phyloP scores from a whole-genome alignment of 2,888 invertebrate species.

The Hirtodrosophila cameraria region DNA sequence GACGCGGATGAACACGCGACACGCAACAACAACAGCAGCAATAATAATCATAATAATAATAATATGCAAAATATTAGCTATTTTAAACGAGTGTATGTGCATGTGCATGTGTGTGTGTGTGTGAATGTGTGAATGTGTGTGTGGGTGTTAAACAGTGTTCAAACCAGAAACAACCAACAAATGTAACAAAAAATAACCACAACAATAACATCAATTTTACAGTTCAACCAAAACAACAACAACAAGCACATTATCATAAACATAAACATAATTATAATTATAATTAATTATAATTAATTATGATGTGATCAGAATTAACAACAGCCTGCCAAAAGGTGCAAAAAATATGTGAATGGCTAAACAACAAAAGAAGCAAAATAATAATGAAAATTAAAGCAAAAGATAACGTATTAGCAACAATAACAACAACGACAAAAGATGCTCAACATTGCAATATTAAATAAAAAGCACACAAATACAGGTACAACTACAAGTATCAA shows the following conservation, averaged over 20 bases:
- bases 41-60: conserved; percentile 14
- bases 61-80: background rate
- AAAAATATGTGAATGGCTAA: conserved; percentile 20
- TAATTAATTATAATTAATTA: conserved; percentile 27
- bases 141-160: conserved; percentile 6
- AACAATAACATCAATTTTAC: conserved; percentile 17
- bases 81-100: background rate
- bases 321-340: conserved; percentile 22
- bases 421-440: conserved; percentile 17
- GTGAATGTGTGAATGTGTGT: conserved; percentile 17
- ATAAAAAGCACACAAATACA: conserved; percentile 10
- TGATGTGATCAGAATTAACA: conserved; percentile 38
- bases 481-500: conserved; percentile 8
- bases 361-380: conserved; percentile 4
- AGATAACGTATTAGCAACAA: background rate
- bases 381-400: conserved; percentile 13
- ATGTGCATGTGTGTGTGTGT: background rate
- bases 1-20: conserved; percentile 39
- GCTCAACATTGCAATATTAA: conserved; percentile 28
- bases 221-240: conserved; percentile 9
- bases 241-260: conserved; percentile 17
- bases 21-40: background rate
- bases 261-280: conserved; percentile 21
- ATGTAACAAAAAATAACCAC: conserved; percentile 9
- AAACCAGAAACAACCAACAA: conserved; percentile 3